phyloP scores from a whole-genome alignment of 1,140 invertebrate genomes.

The Musca vetustissima region DNA sequence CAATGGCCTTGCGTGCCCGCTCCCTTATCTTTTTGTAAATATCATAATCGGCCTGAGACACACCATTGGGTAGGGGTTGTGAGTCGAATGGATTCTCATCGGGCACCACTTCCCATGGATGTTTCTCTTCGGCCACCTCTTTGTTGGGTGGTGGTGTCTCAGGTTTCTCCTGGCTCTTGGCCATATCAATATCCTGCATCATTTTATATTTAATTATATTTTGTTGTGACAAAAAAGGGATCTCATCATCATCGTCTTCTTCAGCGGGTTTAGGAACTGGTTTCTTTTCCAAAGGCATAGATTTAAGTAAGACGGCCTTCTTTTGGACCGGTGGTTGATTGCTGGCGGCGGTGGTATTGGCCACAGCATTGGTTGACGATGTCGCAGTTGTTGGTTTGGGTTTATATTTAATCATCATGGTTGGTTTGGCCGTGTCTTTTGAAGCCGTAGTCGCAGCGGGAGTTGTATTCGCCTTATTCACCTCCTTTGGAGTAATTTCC shows the following conservation, averaged over 20 bases:
- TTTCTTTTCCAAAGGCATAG: conserved; percentile 43
- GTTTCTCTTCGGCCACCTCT: conserved; percentile 27
- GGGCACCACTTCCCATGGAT: conserved; percentile 1
- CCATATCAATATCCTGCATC: conserved; percentile 36
- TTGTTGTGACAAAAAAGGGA: conserved; percentile 50
- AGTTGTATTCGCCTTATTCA: not conserved
- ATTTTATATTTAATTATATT: conserved; percentile 47
- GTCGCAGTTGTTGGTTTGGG: not conserved
- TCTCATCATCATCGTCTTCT: conserved; percentile 37
- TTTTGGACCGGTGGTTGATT: conserved; percentile 35
- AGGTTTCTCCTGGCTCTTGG: conserved; percentile 14
- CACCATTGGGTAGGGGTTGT: conserved; percentile 75
- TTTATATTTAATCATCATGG: conserved; percentile 14
- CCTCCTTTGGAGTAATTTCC: not conserved
- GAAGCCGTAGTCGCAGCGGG: too few species aligned
- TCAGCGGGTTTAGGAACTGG: conserved; percentile 29
- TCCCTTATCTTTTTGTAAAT: conserved; percentile 82
- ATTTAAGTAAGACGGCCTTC: conserved; percentile 44
- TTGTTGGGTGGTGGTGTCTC: conserved; percentile 24
- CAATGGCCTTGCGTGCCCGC: conserved; percentile 61
- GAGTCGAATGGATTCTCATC: conserved; percentile 35
- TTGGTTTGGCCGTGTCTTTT: not conserved
- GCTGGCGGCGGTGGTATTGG: too few species aligned
- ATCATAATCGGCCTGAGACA: conserved; percentile 83
- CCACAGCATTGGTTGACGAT: too few species aligned